Evolutionary conservation across 1,140 invertebrate species (phyloP).

Genomic region (Drosophila sp.): DNA sequence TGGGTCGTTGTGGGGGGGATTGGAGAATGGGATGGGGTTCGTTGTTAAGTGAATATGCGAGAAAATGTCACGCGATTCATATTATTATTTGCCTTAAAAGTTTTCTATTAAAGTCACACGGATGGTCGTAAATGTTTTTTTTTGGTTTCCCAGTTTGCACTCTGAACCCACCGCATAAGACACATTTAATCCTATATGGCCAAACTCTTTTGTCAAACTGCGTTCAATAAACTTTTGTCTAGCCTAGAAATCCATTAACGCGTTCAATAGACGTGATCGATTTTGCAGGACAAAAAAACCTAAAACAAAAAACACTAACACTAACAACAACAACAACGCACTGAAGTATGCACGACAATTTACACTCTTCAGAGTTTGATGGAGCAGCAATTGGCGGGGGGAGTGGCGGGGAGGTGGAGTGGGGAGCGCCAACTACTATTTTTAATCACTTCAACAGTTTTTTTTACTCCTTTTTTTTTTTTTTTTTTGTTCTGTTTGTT

Average conservation of each 20-base stretch:
- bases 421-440: conserved; percentile 48
- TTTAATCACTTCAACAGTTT: conserved; percentile 80
- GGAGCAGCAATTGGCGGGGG: not conserved
- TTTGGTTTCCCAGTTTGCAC: not conserved
- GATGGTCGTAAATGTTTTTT: not conserved
- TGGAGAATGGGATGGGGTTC: too few species aligned
- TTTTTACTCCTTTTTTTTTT: conserved; percentile 27
- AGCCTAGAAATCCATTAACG: conserved; percentile 75
- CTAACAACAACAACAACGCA: conserved; percentile 36
- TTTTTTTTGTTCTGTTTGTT: conserved; percentile 25
- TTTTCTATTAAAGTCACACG: too few species aligned
- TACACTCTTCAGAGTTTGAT: conserved; percentile 1
- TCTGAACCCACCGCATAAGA: conserved; percentile 12
- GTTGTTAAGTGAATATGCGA: not conserved
- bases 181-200: conserved; percentile 54
- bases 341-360: conserved; percentile 41
- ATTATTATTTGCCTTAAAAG: not conserved
- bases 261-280: conserved; percentile 64
- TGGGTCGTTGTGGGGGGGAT: too few species aligned
- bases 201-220: conserved; percentile 16
- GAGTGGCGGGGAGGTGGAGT: not conserved
- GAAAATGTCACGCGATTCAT: not conserved
- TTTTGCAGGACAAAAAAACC: conserved; percentile 37
- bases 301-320: conserved; percentile 28
- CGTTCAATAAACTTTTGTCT: conserved; percentile 77